Evolutionary conservation across 1,140 invertebrate genomes (phyloP), one percentile per base, ranked within the genome.

Genomic region (Andricus grossulariae): DNA sequence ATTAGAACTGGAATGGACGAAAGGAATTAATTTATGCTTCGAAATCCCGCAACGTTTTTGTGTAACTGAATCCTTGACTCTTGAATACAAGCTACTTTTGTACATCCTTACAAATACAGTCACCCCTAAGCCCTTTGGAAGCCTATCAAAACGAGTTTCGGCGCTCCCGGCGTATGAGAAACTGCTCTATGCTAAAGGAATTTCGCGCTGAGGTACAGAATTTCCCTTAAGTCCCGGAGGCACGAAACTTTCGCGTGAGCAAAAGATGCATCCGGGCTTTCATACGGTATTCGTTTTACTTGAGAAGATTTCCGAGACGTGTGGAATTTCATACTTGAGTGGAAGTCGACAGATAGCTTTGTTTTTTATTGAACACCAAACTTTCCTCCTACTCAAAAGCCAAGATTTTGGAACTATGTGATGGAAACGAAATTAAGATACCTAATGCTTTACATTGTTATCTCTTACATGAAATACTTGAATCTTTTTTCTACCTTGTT

Each of bases 261-360:
- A 66, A 66, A 66, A 32, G 60, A 66, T 66, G 60, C 60, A 66
- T 39, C 60, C 60, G 32, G 21, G 21, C 60, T 66, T 66, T 66
- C 60, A 66, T 25, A 39, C 15, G 32, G 57, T 15, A 39, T 32
- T 66, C 60, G 60, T 66, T 66, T 66, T 66, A 66, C 60, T 66
- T 39, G 60, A 13, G 25, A 39, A 66, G 60, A 66, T 66, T 66
- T 66, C 25, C 21, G 60, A 66, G 60, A 66, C 57, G 60, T 45
- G 60, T 10, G 60, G 60, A 66, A 66, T 66, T 39, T 66, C 10
- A 15, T 39, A 66, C 60, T 66, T 66, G 60, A 25, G 13, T 66
- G 13, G 21, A 66, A 39, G 60, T 66, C 60, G n/a, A 66, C 8
- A 66, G 60, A 11, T 7, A 45, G 10, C 39, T 45, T 66, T 39